Base-by-base conservation (phyloP, 2,888 invertebrate species). In the Sthenelais limicola region DNA sequence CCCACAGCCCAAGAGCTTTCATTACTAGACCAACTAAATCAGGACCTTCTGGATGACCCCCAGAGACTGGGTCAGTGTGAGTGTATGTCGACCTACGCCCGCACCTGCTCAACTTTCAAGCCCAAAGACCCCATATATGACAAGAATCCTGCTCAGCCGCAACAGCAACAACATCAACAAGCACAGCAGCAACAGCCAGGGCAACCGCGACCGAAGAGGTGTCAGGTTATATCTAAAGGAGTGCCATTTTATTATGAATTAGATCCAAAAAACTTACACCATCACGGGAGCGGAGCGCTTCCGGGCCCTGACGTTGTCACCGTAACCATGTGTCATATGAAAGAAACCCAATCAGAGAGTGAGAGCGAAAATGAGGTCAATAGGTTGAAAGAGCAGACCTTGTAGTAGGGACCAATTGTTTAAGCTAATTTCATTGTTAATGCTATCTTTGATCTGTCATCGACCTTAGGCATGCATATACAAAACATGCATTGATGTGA, bases 311-410 rank as follows among this genome's bases (percentile, higher is more conserved):
- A 70, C 28, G 54, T 70, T 12, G 70, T 70, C 21, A 54, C 52
- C 4, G 54, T 52, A 24, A 52, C 54, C 33, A 67, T 48, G 67
- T 67, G 67, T 38, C 51, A 51, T 24, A 54, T 38, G 35, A 52
- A 54, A 21, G 70, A 70, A 28, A 32, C 56, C 26, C 24, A 56
- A 26, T 70, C 70, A 26, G 70, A 70, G 33, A 54, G 51, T 38
- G 70, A 70, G 43, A 70, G 70, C 28, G 70, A 70, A 30, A 70
- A 70, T 54, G 70, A 70, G 43, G 52, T 56, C 35, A 70, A 70
- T 43, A 52, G 70, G 54, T 43, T 70, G 38, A 70, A 54, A 51
- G 70, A 70, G 54, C 70, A 70, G 54, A 51, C 70, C 35, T 54
- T 70, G 54, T 70, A 54, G 51, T 70, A 24, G 62, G 35, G 12